These are phyloP conservation scores for Sternarchorhynchus goeldii DNA, from an alignment of 2,797 vertebrate species.

Conservation along the genomic window DNA sequence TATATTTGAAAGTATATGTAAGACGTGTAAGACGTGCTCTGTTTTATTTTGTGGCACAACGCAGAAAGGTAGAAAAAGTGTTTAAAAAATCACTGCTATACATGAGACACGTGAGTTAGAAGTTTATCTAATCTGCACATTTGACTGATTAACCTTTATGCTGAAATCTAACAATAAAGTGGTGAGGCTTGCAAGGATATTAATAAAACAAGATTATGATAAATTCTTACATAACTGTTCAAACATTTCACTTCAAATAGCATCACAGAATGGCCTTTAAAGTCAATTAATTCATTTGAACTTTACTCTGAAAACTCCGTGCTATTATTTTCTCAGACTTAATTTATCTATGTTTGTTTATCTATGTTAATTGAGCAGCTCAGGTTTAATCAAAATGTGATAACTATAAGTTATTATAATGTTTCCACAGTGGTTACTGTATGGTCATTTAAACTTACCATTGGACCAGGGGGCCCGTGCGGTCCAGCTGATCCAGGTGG, in stretches of 20 bases:
- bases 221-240: constrained; percentile 3
- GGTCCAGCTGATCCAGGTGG: constrained; percentile 88
- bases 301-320: too few species aligned
- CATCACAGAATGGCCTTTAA: background rate
- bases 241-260: background rate
- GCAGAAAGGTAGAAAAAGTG: too few species aligned
- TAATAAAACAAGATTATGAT: constrained; percentile 15
- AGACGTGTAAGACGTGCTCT: too few species aligned
- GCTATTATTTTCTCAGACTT: too few species aligned
- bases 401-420: background rate
- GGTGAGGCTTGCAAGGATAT: background rate
- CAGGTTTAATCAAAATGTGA: constrained; percentile 7
- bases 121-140: constrained; percentile 1
- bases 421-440: background rate
- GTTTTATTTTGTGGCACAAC: too few species aligned
- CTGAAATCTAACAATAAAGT: background rate
- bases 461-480: constrained; percentile 94
- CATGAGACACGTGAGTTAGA: background rate
- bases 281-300: too few species aligned
- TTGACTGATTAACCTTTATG: background rate
- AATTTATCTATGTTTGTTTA: background rate
- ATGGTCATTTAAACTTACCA: constrained; percentile 81
- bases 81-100: background rate
- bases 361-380: background rate
- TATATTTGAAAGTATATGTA: background rate